A percentile compares a stretch with the other conserved stretches of the same genome.
phyloP scores from a whole-genome alignment of 2,113 vertebrate species.

The Sylvia atricapilla region DNA sequence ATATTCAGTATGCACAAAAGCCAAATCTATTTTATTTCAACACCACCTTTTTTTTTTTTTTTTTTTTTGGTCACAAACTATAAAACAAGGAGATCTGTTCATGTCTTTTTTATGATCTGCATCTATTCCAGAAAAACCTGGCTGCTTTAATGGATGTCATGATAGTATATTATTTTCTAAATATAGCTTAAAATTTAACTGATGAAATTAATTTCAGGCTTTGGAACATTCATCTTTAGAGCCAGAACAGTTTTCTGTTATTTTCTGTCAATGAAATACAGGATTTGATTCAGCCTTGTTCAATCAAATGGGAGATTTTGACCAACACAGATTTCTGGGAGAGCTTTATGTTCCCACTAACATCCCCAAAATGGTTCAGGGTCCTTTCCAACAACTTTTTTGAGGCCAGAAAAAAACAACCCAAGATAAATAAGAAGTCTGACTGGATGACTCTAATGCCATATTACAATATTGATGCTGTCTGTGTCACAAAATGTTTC shows the following conservation, averaged over 20 bases:
- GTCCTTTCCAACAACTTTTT: not conserved
- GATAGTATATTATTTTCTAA: not conserved
- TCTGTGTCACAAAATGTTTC: not conserved
- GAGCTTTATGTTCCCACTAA: not conserved
- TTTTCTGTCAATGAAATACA: not conserved
- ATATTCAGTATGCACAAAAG: not conserved
- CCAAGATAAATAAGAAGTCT: not conserved
- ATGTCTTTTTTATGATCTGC: not conserved
- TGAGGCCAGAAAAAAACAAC: not conserved
- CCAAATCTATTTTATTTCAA: constrained; percentile 24
- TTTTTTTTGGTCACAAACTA: not conserved
- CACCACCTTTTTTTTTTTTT: not conserved
- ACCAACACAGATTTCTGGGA: not conserved
- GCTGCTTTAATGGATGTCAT: not conserved
- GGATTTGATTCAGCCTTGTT: not conserved
- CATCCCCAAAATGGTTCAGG: not conserved
- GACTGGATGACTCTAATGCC: not conserved
- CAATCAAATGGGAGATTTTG: not conserved
- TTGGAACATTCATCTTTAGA: not conserved
- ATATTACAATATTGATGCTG: not conserved
- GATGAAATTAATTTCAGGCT: not conserved
- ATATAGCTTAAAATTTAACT: not conserved
- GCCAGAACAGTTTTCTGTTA: not conserved
- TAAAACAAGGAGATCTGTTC: not conserved
- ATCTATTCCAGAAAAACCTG: not conserved